Base-by-base conservation (phyloP, 2,888 invertebrate genomes). In the Argynnis bischoffii region DNA sequence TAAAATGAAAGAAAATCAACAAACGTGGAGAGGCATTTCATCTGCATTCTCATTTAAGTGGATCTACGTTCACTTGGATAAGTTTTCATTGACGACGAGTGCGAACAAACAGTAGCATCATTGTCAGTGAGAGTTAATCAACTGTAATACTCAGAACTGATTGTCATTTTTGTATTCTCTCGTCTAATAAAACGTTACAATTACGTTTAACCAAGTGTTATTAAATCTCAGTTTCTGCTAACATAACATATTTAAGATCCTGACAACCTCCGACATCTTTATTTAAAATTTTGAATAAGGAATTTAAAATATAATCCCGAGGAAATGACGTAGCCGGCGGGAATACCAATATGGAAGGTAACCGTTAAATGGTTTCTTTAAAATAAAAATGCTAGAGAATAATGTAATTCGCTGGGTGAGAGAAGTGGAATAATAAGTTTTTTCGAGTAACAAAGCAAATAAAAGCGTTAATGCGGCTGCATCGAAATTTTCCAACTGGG, bases 381-480 rank as follows among this genome's bases (percentile, higher is more conserved):
- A 85, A 86, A 87, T 85, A 86, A 80, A 86, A 83, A 73, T 79
- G 80, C 82, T 83, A 81, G 81, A 83, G 82, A 85, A 85, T 88
- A 88, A 88, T 86, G 87, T 87, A 87, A 89, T 89, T 88, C 84
- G 80, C 78, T 79, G 85, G 81, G 82, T 85, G 84, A 87, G 82
- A 83, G 85, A 85, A 88, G 83, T 85, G 84, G 87, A 90, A 90
- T 90, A 89, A 90, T 89, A 89, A 87, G 87, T 89, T 88, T 90
- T 86, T 88, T 86, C 84, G 81, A 85, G 85, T 86, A 89, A 87
- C 79, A 86, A 85, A 86, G 81, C 86, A 89, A 90, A 89, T 89
- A 88, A 87, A 87, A 87, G 85, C 86, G 82, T 85, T 89, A 90
- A 90, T 87, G 88, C 87, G 85, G 87, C 89, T 87, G 87, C 90